These are phyloP conservation scores for Chymomyza procnemis DNA, from an alignment of 2,888 invertebrate genomes.

Conservation along the genomic window DNA sequence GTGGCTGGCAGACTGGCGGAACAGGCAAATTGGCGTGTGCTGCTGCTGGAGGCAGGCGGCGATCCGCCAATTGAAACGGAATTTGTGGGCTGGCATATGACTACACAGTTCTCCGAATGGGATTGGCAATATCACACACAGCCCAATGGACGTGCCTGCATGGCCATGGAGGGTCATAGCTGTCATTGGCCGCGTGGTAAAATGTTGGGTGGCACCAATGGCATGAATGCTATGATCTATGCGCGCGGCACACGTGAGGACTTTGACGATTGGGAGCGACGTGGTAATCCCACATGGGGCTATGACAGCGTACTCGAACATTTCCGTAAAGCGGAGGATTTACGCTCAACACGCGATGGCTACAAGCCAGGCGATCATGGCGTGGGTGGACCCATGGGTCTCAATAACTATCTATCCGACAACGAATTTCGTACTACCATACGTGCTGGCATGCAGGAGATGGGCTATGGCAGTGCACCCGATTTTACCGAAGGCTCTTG, in stretches of 20 bases:
- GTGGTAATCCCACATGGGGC: slow-evolving; percentile 85
- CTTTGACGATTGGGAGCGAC: slow-evolving; percentile 83
- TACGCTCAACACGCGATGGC: slow-evolving; percentile 79
- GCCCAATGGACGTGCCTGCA: slow-evolving; percentile 76
- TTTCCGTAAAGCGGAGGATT: slow-evolving; percentile 88
- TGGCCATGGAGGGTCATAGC: slow-evolving; percentile 75
- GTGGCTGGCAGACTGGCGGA: slow-evolving; percentile 85
- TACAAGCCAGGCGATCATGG: slow-evolving; percentile 80
- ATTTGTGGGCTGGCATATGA: slow-evolving; percentile 77
- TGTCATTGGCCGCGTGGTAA: slow-evolving; percentile 83
- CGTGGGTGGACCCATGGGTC: slow-evolving; percentile 81
- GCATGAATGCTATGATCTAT: slow-evolving; percentile 84
- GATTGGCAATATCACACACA: slow-evolving; percentile 77
- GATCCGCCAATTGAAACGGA: slow-evolving; percentile 81
- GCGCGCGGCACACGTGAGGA: slow-evolving; percentile 84
- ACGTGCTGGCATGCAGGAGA: slow-evolving; percentile 87
- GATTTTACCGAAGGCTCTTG: slow-evolving; percentile 90
- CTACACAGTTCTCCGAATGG: slow-evolving; percentile 76
- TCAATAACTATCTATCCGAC: slow-evolving; percentile 84
- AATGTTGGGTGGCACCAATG: slow-evolving; percentile 84
- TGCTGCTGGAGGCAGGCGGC: slow-evolving; percentile 89
- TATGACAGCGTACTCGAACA: slow-evolving; percentile 88
- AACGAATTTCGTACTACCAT: slow-evolving; percentile 85
- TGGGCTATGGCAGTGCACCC: slow-evolving; percentile 87
- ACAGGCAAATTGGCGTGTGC: slow-evolving; percentile 85